Percentiles rank a stretch among this genome's conserved stretches.
Evolutionary conservation across 1,140 invertebrate species (phyloP).

Genomic region (Euura lappo): DNA sequence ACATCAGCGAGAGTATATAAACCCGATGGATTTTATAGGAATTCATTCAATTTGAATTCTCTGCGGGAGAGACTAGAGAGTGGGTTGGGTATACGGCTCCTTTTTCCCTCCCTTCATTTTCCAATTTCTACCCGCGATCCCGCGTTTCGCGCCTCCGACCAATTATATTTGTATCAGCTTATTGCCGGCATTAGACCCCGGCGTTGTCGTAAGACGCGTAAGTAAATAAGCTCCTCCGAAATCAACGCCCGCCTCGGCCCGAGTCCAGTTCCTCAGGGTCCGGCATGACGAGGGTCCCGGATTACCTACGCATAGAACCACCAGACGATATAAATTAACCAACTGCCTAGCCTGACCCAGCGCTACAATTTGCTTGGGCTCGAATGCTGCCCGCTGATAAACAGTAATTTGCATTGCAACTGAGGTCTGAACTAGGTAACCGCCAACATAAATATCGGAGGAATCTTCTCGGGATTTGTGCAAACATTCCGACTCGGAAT

Average conservation of each 20-base stretch:
- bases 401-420: conserved; percentile 41
- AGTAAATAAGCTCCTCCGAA: conserved; percentile 37
- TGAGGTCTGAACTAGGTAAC: conserved; percentile 25
- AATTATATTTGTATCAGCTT: conserved; percentile 41
- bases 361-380: conserved; percentile 31
- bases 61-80: background rate
- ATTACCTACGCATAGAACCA: conserved; percentile 33
- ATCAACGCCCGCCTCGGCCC: conserved; percentile 26
- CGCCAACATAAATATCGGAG: conserved; percentile 25
- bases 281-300: conserved; percentile 31
- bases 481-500: background rate
- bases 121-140: background rate
- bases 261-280: background rate
- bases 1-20: conserved; percentile 1
- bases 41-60: background rate
- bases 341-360: conserved; percentile 21
- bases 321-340: conserved; percentile 40
- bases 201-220: conserved; percentile 11
- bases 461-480: background rate
- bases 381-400: conserved; percentile 32
- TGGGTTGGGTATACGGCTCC: background rate
- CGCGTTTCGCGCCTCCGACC: conserved; percentile 24
- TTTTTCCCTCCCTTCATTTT: background rate
- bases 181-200: conserved; percentile 32
- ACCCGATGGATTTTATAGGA: background rate